These are phyloP conservation scores for Anthopleura xanthogrammica DNA, from an alignment of 92 coral and sea anemone genomes.

Conservation along the genomic window DNA sequence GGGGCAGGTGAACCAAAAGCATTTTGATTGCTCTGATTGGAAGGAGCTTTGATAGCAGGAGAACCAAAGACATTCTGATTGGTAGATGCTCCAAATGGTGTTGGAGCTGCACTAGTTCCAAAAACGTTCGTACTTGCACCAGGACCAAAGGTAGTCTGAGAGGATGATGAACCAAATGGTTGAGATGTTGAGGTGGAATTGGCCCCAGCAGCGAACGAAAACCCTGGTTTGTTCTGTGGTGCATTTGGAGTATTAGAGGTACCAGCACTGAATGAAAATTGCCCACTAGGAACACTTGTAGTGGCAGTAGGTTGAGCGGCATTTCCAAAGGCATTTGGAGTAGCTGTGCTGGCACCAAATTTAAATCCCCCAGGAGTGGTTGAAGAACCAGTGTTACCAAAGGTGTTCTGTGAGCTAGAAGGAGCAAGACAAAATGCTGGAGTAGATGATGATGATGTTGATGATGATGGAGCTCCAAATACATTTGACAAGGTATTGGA, in stretches of 20 bases:
- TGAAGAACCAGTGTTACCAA: background rate
- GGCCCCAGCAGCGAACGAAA: constrained; percentile 15
- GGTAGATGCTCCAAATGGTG: constrained; percentile 28
- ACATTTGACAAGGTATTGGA: background rate
- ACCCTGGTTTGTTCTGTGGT: background rate
- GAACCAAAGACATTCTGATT: constrained; percentile 40
- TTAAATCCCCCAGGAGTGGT: background rate
- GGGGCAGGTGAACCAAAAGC: constrained; percentile 30
- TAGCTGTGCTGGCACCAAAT: background rate
- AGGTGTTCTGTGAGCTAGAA: background rate
- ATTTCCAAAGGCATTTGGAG: background rate
- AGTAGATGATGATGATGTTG: constrained; percentile 5
- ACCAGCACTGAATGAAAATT: background rate
- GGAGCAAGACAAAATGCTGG: constrained; percentile 1
- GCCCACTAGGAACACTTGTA: background rate
- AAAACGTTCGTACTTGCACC: background rate
- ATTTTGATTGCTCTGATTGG: constrained; percentile 5
- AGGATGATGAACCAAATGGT: background rate
- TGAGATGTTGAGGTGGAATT: background rate
- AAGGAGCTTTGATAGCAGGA: background rate
- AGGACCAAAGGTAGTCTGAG: constrained; percentile 36
- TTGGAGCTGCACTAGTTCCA: constrained; percentile 9
- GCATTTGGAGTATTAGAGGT: background rate
- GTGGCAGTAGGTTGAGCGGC: background rate
- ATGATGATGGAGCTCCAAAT: background rate